Base-by-base conservation (phyloP, 2,888 invertebrate species). In the Gandaritis pyraliata region DNA sequence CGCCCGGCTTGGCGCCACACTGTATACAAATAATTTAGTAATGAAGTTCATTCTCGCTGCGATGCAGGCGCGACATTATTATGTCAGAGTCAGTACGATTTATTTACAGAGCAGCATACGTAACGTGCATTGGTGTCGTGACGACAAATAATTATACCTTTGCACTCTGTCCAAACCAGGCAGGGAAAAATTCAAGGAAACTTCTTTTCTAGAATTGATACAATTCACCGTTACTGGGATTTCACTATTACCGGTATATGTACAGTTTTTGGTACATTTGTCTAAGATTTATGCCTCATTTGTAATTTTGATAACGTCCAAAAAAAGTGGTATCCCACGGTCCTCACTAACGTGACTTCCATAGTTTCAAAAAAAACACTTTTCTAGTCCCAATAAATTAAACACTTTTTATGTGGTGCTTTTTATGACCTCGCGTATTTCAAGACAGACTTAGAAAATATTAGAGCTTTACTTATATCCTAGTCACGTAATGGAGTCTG, bases 401-500 rank as follows among this genome's bases (percentile, higher is more conserved):
- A 65, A 29, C 62, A 39, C 58, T 69, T 41, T 23, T 69, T 64
- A 68, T 66, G 61, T 65, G 68, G 65, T 59, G 63, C 61, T 23
- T 69, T 71, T 71, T 69, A 70, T 65, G 52, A 62, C 53, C 56
- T 36, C 43, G 50, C 52, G 51, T 56, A 53, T 63, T 59, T 60
- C 36, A 61, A 60, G 65, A 61, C 64, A 60, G 62, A 54, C 41
- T 64, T 61, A 43, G 53, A 62, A 66, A 66, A 62, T 66, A 66
- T 64, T 61, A 62, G 61, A 62, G 47, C 46, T 64, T 48, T 59
- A 65, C 58, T 61, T 49, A 62, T 55, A 71, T 61, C 43, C 71
- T 53, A 54, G 71, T 71, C 71, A 71, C 71, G 71, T 67, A 67
- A 47, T 16, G 46, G 61, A 64, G 56, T 55, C 65, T 50, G 67